Evolutionary conservation across 2,888 invertebrate species (phyloP).

Genomic region (Saturnia japonica): DNA sequence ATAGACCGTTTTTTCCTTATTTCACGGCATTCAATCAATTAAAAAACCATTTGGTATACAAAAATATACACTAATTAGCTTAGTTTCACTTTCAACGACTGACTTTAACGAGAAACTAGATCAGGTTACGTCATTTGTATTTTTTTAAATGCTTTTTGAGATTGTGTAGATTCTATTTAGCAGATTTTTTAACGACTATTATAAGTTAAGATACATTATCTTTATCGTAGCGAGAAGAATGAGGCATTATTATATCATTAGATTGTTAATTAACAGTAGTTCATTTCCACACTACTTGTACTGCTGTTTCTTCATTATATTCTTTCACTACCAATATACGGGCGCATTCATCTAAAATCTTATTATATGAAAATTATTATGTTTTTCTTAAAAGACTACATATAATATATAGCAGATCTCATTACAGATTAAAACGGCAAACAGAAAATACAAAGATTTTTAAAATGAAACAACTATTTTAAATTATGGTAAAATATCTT

Average conservation of each 20-base stretch:
- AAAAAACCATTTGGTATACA: conserved; percentile 54
- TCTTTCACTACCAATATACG: background rate
- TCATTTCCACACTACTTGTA: background rate
- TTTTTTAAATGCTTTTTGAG: conserved; percentile 19
- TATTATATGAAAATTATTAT: background rate
- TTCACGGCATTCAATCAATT: conserved; percentile 60
- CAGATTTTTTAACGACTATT: background rate
- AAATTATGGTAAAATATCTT: too few species aligned
- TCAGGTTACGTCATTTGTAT: conserved; percentile 35
- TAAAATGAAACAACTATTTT: too few species aligned
- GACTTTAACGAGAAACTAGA: conserved; percentile 33
- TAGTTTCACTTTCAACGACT: conserved; percentile 55
- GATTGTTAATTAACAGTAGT: background rate
- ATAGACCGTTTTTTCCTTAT: conserved; percentile 45
- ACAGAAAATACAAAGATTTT: too few species aligned
- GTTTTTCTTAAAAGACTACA: too few species aligned
- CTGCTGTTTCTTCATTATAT: background rate
- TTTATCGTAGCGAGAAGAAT: background rate
- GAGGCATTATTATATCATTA: background rate
- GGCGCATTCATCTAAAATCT: background rate
- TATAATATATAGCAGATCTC: too few species aligned
- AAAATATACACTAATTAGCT: conserved; percentile 63
- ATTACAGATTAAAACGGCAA: too few species aligned
- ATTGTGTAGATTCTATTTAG: conserved; percentile 4
- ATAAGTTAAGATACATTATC: background rate